These are phyloP conservation scores for Abramis brama DNA, from an alignment of 2,113 vertebrate species.

Conservation along the genomic window DNA sequence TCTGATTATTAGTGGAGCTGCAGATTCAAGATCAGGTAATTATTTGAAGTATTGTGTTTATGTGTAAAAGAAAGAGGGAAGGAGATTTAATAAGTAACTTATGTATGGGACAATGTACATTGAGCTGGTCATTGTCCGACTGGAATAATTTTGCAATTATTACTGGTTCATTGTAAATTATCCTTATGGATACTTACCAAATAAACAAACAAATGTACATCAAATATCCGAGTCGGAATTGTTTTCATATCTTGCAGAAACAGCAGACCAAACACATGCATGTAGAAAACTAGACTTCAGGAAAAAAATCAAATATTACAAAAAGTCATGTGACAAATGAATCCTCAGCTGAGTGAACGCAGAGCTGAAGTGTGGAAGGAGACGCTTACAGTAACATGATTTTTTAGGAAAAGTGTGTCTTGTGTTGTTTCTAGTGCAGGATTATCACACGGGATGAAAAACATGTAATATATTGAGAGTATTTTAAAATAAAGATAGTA, in stretches of 20 bases:
- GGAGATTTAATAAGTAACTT: not conserved
- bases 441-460: not conserved
- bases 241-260: too few relatives aligned
- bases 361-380: not conserved
- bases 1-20: not conserved
- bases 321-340: not conserved
- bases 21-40: slow-evolving; percentile 26
- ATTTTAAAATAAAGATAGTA: too few relatives aligned
- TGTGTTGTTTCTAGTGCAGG: not conserved
- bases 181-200: not conserved
- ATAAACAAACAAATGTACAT: not conserved
- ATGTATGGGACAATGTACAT: not conserved
- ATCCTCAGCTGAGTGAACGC: not conserved
- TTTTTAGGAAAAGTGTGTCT: not conserved
- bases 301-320: not conserved
- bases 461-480: not conserved
- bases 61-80: too few relatives aligned
- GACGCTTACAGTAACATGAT: not conserved
- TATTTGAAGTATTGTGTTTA: not conserved
- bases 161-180: not conserved
- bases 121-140: not conserved
- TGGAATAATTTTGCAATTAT: not conserved
- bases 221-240: too few relatives aligned
- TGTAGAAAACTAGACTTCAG: too few relatives aligned
- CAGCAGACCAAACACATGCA: too few relatives aligned